A percentile compares a stretch with the other conserved stretches of the same genome.
These are phyloP conservation scores for Ctenoplectra terminalis DNA, from an alignment of 1,140 invertebrate species.

Conservation along the genomic window DNA sequence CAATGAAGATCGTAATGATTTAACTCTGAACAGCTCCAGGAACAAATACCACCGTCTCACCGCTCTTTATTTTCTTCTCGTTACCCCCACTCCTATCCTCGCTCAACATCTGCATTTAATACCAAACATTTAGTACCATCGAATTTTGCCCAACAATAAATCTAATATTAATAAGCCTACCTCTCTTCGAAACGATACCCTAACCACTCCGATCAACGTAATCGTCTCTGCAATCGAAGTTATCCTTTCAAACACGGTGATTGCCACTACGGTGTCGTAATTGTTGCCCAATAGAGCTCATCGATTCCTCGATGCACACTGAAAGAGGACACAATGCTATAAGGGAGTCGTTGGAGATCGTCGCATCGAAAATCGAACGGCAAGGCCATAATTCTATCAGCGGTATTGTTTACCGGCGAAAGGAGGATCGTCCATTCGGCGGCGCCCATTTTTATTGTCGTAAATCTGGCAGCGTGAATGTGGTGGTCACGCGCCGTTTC, in stretches of 20 bases:
- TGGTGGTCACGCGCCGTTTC: constrained; percentile 68
- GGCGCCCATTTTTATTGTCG: constrained; percentile 62
- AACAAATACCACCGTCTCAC: neutral
- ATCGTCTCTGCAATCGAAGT: neutral
- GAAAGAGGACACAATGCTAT: neutral
- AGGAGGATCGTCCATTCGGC: constrained; percentile 1
- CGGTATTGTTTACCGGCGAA: constrained; percentile 38
- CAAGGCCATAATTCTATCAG: constrained; percentile 28
- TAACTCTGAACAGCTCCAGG: neutral
- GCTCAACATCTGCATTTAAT: neutral
- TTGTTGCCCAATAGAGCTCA: neutral
- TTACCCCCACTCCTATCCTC: neutral
- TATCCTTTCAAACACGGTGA: neutral
- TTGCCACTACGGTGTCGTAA: neutral
- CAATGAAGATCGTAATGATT: neutral
- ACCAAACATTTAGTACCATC: neutral
- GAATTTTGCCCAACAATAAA: neutral
- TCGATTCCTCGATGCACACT: neutral
- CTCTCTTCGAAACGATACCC: neutral
- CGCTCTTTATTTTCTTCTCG: neutral
- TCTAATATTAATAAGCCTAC: neutral
- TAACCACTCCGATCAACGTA: constrained; percentile 8
- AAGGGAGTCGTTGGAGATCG: neutral
- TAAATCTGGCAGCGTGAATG: constrained; percentile 58
- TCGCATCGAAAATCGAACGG: constrained; percentile 40